phyloP scores from a whole-genome alignment of 64 coral and sea anemone species.

The Pocillopora verrucosa region DNA sequence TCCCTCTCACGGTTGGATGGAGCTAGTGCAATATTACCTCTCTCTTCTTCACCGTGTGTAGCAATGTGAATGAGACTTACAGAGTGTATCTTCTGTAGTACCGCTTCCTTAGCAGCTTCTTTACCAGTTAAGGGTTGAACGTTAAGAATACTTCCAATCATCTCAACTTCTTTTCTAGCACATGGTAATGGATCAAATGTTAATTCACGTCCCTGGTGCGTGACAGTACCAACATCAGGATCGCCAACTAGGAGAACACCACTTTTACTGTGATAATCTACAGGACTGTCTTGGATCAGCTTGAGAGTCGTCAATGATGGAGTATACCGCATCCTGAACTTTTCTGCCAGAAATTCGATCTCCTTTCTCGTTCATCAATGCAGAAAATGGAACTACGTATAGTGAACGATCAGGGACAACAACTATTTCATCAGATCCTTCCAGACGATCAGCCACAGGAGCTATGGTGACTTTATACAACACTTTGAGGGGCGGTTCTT shows the following conservation, averaged over 20 bases:
- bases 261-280: background rate
- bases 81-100: background rate
- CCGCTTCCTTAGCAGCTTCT: background rate
- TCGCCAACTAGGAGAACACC: constrained; percentile 1
- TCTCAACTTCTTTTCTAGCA: background rate
- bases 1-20: background rate
- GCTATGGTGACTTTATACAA: background rate
- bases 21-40: background rate
- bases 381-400: background rate
- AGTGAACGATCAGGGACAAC: background rate
- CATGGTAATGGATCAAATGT: background rate
- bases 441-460: background rate
- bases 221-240: constrained; percentile 13
- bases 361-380: background rate
- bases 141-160: background rate
- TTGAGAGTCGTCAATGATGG: constrained; percentile 19
- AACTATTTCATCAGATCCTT: background rate
- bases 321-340: background rate
- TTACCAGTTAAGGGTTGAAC: background rate
- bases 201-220: no score
- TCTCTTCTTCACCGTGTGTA: background rate
- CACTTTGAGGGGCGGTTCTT: background rate
- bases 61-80: background rate
- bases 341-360: constrained; percentile 10
- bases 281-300: constrained; percentile 14